Conservation (phyloP, 2,888 invertebrate genomes). For the Diarsia mendica region DNA sequence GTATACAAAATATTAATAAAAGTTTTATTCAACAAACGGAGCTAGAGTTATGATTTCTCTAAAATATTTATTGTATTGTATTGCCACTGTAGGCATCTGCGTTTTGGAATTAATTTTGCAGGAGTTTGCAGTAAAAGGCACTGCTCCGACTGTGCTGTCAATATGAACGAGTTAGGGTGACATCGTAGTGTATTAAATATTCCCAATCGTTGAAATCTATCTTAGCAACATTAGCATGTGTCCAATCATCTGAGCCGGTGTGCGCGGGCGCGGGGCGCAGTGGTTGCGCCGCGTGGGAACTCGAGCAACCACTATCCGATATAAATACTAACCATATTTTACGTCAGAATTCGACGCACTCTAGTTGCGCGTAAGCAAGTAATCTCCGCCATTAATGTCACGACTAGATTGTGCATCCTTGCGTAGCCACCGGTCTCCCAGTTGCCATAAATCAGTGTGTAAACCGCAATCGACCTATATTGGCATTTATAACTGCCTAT, state of each 20-base stretch:
- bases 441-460: conserved; percentile 73
- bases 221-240: conserved; percentile 60
- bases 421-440: conserved; percentile 71
- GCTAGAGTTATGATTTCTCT: conserved; percentile 39
- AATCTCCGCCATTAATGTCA: conserved; percentile 80
- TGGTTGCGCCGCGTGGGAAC: conserved; percentile 82
- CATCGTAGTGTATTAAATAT: conserved; percentile 49
- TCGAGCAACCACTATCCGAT: conserved; percentile 73
- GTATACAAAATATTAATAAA: conserved; percentile 29
- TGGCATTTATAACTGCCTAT: conserved; percentile 70
- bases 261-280: conserved; percentile 37
- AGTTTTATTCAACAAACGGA: conserved; percentile 12
- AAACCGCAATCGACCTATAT: conserved; percentile 73
- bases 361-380: conserved; percentile 77
- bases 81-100: conserved; percentile 3
- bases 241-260: conserved; percentile 54
- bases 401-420: conserved; percentile 87
- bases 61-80: conserved; percentile 27
- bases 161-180: conserved; percentile 31
- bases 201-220: conserved; percentile 57
- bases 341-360: conserved; percentile 82
- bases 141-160: conserved; percentile 35
- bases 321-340: conserved; percentile 81
- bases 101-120: conserved; percentile 24
- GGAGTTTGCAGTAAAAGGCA: conserved; percentile 23